Evolutionary conservation across 2,113 vertebrate genomes (phyloP), one percentile per base, ranked within the genome.

Genomic region (Lanius collurio): DNA sequence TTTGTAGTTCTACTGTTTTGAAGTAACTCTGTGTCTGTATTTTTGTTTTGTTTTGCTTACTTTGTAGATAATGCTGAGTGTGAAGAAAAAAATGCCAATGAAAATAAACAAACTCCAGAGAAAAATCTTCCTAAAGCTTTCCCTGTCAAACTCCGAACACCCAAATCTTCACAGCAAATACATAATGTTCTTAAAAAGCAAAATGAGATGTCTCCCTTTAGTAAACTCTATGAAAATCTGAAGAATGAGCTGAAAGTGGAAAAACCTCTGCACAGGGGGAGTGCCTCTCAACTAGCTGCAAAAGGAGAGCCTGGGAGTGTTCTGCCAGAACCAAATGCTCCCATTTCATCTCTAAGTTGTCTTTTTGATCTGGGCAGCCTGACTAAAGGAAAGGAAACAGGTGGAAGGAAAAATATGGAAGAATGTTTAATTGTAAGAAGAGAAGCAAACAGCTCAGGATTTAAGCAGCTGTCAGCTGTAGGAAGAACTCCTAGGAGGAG

Each of bases 191-290:
- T 9, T 41, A 49, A 53, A 63, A 88, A n/a, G 20, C 52, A 71
- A 59, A 86, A 63, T 37, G 71, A 75, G 46, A 57, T 81, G 77
- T 99, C 98, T 79, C 98, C 99, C 13, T 99, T 99, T 49, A 95
- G 50, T 68, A 95, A 98, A 75, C 97, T 99, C 50, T 99, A 98
- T 96, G 96, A 99, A 95, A 98, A 98, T n/a, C 84, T 98, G 79
- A 99, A 98, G 68, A 89, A 93, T 19, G 97, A 99, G 59, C 75
- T 98, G 69, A 60, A 95, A 41, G 20, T 18, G 49, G 67, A 59
- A 49, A 88, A 70, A 35, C 0, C 27, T 59, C 21, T 93, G 56
- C 47, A 5, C 9, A 30, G 44, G 50, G 15, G 30, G 75, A 60
- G 39, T 8, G 24, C 28, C 11, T 65, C 68, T 47, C 46, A 47